Evolutionary conservation across 2,113 vertebrate genomes (phyloP).

Genomic region (Silurus asotus): DNA sequence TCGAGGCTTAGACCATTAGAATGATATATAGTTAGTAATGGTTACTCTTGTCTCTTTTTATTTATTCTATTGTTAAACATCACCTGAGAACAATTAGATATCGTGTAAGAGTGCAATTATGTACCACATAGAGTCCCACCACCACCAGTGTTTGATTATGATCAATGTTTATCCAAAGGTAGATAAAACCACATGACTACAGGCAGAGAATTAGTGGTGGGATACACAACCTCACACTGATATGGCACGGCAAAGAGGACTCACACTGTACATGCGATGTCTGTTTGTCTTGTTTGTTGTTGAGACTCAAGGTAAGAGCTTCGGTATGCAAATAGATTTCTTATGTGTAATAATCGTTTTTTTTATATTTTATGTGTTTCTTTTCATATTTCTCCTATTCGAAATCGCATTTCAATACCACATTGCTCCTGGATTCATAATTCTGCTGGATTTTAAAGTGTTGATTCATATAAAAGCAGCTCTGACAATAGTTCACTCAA

Average conservation of each 20-base stretch:
- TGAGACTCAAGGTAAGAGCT: neutral
- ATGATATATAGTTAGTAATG: no score
- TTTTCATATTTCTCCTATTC: no score
- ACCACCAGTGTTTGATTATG: no score
- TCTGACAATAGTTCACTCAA: neutral
- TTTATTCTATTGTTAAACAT: no score
- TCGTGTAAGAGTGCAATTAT: no score
- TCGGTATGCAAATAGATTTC: neutral
- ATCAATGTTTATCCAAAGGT: no score
- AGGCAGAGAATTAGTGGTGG: neutral
- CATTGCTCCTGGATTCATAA: neutral
- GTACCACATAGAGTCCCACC: no score
- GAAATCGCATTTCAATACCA: neutral
- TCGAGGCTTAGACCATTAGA: no score
- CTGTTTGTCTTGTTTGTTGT: neutral
- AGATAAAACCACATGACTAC: neutral
- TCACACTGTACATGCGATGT: neutral
- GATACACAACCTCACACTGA: neutral
- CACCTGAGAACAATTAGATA: no score
- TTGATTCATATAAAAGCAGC: neutral
- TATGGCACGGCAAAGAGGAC: constrained; percentile 1
- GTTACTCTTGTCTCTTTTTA: no score
- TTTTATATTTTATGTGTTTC: no score
- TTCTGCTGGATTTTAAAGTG: neutral
- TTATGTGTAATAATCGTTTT: no score